A percentile compares a stretch with the other conserved stretches of the same genome.
Conservation (phyloP, 64 coral and sea anemone species). For the Dendronephthya gigantea region DNA sequence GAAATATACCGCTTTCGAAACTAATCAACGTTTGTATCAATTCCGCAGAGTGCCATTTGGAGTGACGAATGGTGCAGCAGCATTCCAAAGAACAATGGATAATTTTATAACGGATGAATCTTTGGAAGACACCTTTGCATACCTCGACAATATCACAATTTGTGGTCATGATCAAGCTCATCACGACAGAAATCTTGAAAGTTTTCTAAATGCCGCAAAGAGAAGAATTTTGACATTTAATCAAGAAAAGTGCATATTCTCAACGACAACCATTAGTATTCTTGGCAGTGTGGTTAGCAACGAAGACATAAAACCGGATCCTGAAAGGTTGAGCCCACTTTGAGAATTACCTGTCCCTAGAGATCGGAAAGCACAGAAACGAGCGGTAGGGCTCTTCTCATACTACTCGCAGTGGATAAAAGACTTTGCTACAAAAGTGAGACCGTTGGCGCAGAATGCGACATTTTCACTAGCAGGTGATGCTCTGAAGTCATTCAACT, state of each 20-base stretch:
- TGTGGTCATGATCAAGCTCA: neutral
- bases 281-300: neutral
- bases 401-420: too few relatives aligned
- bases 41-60: neutral
- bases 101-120: neutral
- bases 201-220: neutral
- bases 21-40: neutral
- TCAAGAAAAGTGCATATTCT: neutral
- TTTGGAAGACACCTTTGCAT: neutral
- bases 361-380: too few relatives aligned
- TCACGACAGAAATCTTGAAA: neutral
- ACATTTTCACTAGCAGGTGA: too few relatives aligned
- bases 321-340: neutral
- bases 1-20: neutral
- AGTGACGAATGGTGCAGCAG: neutral
- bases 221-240: neutral
- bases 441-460: too few relatives aligned
- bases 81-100: neutral
- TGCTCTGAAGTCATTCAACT: too few relatives aligned
- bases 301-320: neutral
- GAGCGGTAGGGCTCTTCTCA: too few relatives aligned
- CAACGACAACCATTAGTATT: neutral
- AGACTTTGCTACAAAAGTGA: too few relatives aligned
- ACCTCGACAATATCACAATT: neutral
- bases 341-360: neutral